These are phyloP conservation scores for Chromoteleia sp. DNA, from an alignment of 2,888 invertebrate genomes.

Conservation along the genomic window DNA sequence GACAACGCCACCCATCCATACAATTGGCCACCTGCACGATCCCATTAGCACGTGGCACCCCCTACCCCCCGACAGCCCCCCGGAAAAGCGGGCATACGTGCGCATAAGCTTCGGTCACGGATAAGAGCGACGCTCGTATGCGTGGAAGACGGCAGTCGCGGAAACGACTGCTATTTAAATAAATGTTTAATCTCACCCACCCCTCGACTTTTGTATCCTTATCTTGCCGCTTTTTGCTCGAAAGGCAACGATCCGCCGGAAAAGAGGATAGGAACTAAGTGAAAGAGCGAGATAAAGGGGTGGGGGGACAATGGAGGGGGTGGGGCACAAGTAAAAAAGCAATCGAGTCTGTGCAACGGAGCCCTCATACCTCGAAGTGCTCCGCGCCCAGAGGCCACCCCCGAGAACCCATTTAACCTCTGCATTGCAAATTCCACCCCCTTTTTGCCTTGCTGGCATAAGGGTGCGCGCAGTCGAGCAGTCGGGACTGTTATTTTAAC, in stretches of 20 bases:
- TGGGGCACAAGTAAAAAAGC: constrained; percentile 82
- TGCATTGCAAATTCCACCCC: constrained; percentile 85
- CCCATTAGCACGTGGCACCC: constrained; percentile 68
- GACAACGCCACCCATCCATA: constrained; percentile 44
- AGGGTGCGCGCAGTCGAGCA: constrained; percentile 68
- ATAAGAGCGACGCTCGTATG: constrained; percentile 72
- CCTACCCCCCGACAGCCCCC: constrained; percentile 16
- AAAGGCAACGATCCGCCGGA: constrained; percentile 71
- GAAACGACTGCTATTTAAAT: constrained; percentile 83
- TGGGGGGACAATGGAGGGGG: constrained; percentile 59
- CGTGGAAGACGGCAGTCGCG: constrained; percentile 74
- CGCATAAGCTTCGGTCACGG: constrained; percentile 55
- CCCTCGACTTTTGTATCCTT: constrained; percentile 71
- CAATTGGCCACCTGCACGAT: constrained; percentile 70
- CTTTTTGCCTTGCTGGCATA: constrained; percentile 73
- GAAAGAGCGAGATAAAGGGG: constrained; percentile 51
- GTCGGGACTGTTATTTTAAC: constrained; percentile 84
- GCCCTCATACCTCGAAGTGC: constrained; percentile 69
- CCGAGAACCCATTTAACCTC: constrained; percentile 83
- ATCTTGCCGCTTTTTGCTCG: constrained; percentile 73
- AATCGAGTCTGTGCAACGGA: constrained; percentile 83
- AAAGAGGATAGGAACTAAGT: constrained; percentile 54
- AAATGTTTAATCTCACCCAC: constrained; percentile 84
- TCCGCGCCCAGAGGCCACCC: constrained; percentile 72
- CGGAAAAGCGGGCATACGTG: constrained; percentile 43